Percentiles rank a stretch among this genome's conserved stretches.
These are phyloP conservation scores for Seriola dumerili DNA, from an alignment of 2,113 vertebrate genomes.

Conservation along the genomic window DNA sequence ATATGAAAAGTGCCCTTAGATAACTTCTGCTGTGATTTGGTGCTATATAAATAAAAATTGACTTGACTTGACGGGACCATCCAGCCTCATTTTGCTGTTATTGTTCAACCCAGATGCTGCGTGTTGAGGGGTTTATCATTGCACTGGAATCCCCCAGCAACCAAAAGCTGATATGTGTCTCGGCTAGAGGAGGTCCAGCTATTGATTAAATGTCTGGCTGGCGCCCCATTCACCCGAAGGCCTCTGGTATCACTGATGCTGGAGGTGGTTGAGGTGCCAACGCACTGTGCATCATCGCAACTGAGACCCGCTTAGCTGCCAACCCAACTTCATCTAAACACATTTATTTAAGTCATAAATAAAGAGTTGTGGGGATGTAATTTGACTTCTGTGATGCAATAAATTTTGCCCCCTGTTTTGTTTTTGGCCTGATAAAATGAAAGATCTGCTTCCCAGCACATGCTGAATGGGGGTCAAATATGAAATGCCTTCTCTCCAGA, in stretches of 20 bases:
- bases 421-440: conserved; percentile 47
- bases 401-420: conserved; percentile 38
- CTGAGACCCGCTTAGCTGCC: conserved; percentile 16
- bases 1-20: no score
- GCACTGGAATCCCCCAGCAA: conserved; percentile 26
- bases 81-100: conserved; percentile 16
- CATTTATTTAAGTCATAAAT: conserved; percentile 60
- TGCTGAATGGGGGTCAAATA: conserved; percentile 46
- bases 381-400: conserved; percentile 47
- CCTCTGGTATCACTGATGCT: conserved; percentile 18
- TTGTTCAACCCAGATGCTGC: conserved; percentile 2
- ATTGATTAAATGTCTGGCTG: conserved; percentile 75
- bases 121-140: conserved; percentile 46
- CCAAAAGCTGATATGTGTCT: conserved; percentile 52
- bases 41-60: no score
- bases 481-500: conserved; percentile 33
- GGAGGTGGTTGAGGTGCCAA: conserved; percentile 48
- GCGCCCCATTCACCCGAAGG: conserved; percentile 24
- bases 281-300: conserved; percentile 27
- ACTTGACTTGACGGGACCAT: neutral
- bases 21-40: no score
- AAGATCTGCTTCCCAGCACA: conserved; percentile 29
- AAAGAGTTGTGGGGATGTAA: conserved; percentile 28
- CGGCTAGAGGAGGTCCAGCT: conserved; percentile 39
- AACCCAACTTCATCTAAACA: conserved; percentile 41